Base-by-base conservation (phyloP, 53 echinoderm and acorn worm genomes). In the Paracentrotus lividus region DNA sequence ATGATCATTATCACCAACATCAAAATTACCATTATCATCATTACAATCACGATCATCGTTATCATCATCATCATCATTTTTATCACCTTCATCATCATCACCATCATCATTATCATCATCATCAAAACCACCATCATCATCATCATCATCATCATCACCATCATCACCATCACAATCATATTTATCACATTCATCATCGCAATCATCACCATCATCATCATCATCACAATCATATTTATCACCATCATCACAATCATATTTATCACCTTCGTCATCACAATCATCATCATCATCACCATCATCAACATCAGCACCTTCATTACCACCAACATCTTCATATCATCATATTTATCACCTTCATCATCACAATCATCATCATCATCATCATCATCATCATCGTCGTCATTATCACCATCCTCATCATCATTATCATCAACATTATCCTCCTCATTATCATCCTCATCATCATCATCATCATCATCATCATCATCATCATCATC, bases 111-210 rank as follows among this genome's bases (percentile, higher is more conserved):
- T 33, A 34, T 42, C 58, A 88, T 32, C 9, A 34, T 0, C 18
- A 88, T 24, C 65, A 88, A 1, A 23, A 61, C 43, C 44, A 88
- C 16, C 20, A 15, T 13, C 16, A 64, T 61, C 23, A 45, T 64
- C 65, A 88, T 64, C 44, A 64, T 61, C 65, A 88, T 55, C 65
- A 88, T 43, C 65, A 88, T 43, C 64, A 64, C 24, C 38, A 59
- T 12, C 55, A 55, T 40, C 12, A 27, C 51, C 24, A 49, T n/a
- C 85, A 85, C 27, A 12, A 68, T 29, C 75, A 75, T 5, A 8
- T 14, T 24, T 18, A 75, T n/a, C 75, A 75, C 33, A 33, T 5
- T 1, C 3, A 86, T n/a, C 34, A 86, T 18, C 32, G 55, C 20
- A 2, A 8, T 13, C 85, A 85, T 29, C 51, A 42, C 54, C 43